Base-by-base conservation (phyloP, 2,888 invertebrate genomes). In the Coleophora flavipennella region DNA sequence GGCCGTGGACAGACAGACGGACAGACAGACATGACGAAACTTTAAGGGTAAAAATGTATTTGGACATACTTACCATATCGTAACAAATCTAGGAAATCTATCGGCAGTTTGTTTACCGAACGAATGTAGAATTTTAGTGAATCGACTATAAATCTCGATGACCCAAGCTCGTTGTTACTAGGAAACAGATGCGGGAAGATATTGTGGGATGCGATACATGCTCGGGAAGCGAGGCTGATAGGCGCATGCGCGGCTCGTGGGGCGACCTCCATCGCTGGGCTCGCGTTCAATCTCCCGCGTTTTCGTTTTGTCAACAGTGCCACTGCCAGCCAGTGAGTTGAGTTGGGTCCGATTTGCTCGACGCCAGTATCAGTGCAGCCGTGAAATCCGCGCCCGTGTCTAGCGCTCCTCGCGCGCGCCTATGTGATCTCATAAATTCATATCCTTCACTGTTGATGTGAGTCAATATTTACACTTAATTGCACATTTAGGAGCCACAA, bases 371-470 rank as follows among this genome's bases (percentile, higher is more conserved):
- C 59, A 62, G 59, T 67, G 59, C 55, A 68, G 50, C 62, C 62
- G 66, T 63, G 70, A 55, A 41, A 59, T 56, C 58, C 56, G 63
- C 60, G 61, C 59, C 53, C 61, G 65, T 54, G 49, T 48, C 44
- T 44, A 55, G 49, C 49, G 48, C 48, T 44, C 44, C 45, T 45
- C 51, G 51, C 45, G 45, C 50, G 51, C 51, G 54, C 59, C 48
- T 56, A 57, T 64, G 68, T 75, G 73, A 71, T 68, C 65, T 68
- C 68, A 69, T 65, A 55, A 57, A 54, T 59, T 57, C 53, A 57
- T 57, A 57, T 55, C 54, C 62, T 56, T 4, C 56, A 56, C 49
- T 53, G 35, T 55, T 59, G 44, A 62, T 58, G 71, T 71, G 59
- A 71, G 71, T 71, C 46, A 51, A 45, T 48, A 50, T 53, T 49